These are phyloP conservation scores for Mus minutoides DNA, from an alignment of 2,797 vertebrate genomes.

Conservation along the genomic window DNA sequence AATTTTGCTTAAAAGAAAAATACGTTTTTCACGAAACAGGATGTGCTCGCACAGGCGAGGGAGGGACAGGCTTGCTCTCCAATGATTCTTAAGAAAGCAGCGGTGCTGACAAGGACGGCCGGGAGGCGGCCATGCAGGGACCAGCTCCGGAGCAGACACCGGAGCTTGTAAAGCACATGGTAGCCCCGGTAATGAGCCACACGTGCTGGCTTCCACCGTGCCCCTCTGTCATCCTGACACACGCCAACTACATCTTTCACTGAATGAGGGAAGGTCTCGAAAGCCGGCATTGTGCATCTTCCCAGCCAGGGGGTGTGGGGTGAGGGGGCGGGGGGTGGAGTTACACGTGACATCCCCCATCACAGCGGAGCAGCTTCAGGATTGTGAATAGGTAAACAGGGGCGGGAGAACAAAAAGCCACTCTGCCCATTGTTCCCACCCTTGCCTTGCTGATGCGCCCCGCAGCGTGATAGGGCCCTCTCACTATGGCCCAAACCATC, in stretches of 20 bases:
- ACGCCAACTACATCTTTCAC: neutral
- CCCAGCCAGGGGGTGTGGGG: neutral
- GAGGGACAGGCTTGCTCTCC: constrained; percentile 43
- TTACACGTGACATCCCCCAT: neutral
- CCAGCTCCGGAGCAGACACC: constrained; percentile 5
- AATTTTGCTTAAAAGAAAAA: constrained; percentile 67
- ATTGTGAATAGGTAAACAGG: constrained; percentile 46
- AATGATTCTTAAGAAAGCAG: constrained; percentile 18
- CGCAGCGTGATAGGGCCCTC: neutral
- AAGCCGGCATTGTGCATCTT: neutral
- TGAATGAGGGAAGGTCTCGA: constrained; percentile 1
- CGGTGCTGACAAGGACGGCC: constrained; percentile 7
- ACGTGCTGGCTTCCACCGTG: constrained; percentile 53
- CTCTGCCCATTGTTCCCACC: constrained; percentile 11
- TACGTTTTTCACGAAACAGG: constrained; percentile 63
- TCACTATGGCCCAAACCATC: neutral
- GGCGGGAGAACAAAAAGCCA: constrained; percentile 65
- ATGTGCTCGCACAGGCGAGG: constrained; percentile 40
- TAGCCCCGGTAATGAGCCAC: constrained; percentile 48
- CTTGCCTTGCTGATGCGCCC: neutral
- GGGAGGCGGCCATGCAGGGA: neutral
- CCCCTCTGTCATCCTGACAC: constrained; percentile 55
- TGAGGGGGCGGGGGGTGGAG: neutral
- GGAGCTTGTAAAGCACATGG: constrained; percentile 64
- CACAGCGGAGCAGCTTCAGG: neutral